Conservation (phyloP, 53 echinoderm and acorn worm genomes). For the Antedon mediterranea region DNA sequence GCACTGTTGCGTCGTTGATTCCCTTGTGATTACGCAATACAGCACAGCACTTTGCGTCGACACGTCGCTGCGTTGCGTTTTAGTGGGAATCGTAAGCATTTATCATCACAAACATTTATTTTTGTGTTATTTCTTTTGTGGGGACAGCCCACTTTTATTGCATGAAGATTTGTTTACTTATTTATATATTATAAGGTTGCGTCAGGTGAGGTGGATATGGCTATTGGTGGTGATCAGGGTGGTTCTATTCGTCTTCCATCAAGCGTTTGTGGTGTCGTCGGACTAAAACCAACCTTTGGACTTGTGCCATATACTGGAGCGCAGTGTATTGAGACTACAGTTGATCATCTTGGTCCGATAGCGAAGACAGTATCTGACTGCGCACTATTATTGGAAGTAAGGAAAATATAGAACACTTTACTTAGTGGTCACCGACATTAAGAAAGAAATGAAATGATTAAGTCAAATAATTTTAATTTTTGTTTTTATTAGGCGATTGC, state of each 20-base stretch:
- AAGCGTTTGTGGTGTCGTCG: slow-evolving; percentile 33
- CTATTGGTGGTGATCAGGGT: slow-evolving; percentile 49
- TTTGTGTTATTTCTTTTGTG: neutral
- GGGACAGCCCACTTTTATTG: too few species aligned
- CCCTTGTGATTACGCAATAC: too few species aligned
- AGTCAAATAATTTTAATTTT: neutral
- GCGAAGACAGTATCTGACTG: slow-evolving; percentile 42
- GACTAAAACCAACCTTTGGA: slow-evolving; percentile 46
- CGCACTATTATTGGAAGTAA: slow-evolving; percentile 43
- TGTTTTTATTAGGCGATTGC: slow-evolving; percentile 23
- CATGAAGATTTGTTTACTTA: neutral
- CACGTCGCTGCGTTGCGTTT: too few species aligned
- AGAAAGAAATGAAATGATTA: too few species aligned
- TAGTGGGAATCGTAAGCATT: neutral
- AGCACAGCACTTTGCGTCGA: too few species aligned
- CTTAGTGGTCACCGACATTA: too few species aligned
- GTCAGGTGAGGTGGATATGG: slow-evolving; percentile 27
- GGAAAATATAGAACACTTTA: too few species aligned
- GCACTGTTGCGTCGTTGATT: too few species aligned
- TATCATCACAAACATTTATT: neutral
- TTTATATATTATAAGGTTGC: slow-evolving; percentile 21
- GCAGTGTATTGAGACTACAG: slow-evolving; percentile 11
- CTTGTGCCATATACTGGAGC: slow-evolving; percentile 59
- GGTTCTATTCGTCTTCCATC: slow-evolving; percentile 47
- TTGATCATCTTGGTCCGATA: slow-evolving; percentile 54